Percentiles rank a stretch among this genome's conserved stretches.
Conservation (phyloP, 1,140 invertebrate species). For the Tetragonula clypearis region DNA sequence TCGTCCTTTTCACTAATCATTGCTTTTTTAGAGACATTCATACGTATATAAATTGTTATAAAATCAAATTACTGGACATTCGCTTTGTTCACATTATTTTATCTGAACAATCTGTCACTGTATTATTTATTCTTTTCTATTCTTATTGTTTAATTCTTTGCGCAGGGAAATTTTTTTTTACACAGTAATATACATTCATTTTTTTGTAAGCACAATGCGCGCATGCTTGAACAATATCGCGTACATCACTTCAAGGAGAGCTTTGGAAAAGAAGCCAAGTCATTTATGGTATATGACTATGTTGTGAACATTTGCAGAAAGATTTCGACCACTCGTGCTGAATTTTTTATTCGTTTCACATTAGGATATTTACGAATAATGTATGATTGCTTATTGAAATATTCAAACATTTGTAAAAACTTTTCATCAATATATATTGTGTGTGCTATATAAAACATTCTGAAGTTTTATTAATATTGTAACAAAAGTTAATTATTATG, state of each 20-base stretch:
- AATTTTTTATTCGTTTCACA: not conserved
- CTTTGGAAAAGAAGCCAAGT: constrained; percentile 51
- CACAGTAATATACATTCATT: not conserved
- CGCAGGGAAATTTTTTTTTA: not conserved
- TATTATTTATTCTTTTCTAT: no score
- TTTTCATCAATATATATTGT: no score
- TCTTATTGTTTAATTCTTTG: not conserved
- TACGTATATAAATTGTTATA: constrained; percentile 15
- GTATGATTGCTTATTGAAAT: not conserved
- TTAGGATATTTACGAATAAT: not conserved
- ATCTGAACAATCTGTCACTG: not conserved
- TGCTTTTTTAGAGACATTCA: not conserved
- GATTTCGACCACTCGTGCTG: not conserved
- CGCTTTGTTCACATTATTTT: not conserved
- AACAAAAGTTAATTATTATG: no score
- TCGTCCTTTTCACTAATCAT: constrained; percentile 5
- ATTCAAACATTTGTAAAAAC: no score
- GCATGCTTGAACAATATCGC: not conserved
- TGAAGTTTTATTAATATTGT: no score
- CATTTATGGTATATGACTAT: not conserved
- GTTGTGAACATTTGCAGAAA: not conserved
- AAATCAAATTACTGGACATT: not conserved
- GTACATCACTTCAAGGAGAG: constrained; percentile 5
- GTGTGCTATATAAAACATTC: no score
- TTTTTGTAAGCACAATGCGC: constrained; percentile 23